A percentile compares a stretch with the other conserved stretches of the same genome.
These are phyloP conservation scores for Anabacerthia variegaticeps DNA, from an alignment of 2,797 vertebrate species.

Conservation along the genomic window DNA sequence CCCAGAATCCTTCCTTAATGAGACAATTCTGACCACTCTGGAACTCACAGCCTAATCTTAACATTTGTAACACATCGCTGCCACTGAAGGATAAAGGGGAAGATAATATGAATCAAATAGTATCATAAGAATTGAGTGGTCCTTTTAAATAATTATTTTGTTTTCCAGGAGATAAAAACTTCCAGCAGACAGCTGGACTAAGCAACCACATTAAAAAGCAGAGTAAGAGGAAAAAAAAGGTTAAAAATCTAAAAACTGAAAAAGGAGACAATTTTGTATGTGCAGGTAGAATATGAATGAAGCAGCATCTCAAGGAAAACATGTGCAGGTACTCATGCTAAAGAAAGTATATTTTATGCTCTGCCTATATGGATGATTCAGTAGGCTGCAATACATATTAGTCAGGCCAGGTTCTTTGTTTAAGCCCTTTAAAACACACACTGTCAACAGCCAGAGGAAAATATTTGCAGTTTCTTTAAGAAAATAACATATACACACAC, in stretches of 20 bases:
- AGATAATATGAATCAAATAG: neutral
- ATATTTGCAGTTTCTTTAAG: neutral
- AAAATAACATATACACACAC: neutral
- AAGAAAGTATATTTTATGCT: neutral
- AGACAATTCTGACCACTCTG: neutral
- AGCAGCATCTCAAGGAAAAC: neutral
- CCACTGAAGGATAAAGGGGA: neutral
- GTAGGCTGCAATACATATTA: neutral
- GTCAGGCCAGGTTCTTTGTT: neutral
- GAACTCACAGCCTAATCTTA: neutral
- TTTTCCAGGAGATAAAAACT: neutral
- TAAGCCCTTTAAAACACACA: neutral
- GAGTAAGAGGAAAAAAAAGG: neutral
- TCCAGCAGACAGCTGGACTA: neutral
- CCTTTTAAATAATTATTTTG: neutral
- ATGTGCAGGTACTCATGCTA: neutral
- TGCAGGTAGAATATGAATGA: neutral
- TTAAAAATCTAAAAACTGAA: neutral
- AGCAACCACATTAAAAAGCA: neutral
- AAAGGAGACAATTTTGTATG: neutral
- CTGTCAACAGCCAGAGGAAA: neutral
- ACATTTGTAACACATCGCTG: neutral
- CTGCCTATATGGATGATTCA: neutral
- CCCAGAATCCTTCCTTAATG: neutral
- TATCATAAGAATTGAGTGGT: neutral